Evolutionary conservation across 2,888 invertebrate species (phyloP).

Genomic region (Hyles lineata): DNA sequence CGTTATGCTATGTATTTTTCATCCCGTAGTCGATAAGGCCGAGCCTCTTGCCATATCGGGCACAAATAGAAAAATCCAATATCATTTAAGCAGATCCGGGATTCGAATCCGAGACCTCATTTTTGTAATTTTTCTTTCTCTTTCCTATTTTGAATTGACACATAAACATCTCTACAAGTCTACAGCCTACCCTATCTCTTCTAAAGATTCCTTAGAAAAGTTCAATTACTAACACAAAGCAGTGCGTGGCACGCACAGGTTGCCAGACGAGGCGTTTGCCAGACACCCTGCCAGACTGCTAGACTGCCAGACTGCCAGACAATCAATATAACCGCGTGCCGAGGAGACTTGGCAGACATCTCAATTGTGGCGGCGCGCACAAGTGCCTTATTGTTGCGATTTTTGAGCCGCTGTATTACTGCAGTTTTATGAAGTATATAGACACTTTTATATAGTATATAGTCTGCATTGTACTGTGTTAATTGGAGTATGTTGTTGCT

Average conservation of each 20-base stretch:
- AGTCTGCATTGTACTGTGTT: background rate
- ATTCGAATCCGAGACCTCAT: too few species aligned
- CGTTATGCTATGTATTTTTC: too few species aligned
- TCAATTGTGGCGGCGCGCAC: background rate
- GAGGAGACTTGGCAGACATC: constrained; percentile 17
- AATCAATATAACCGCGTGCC: background rate
- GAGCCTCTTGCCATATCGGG: too few species aligned
- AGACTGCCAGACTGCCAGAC: background rate
- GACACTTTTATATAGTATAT: background rate
- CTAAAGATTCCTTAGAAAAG: background rate
- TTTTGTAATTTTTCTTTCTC: too few species aligned
- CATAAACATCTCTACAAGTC: background rate
- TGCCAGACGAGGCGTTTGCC: background rate
- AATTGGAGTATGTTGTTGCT: background rate
- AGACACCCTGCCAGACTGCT: constrained; percentile 7
- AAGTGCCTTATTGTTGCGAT: background rate
- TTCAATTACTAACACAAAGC: background rate
- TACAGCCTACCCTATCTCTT: background rate
- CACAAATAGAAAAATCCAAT: too few species aligned
- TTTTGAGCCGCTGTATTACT: background rate
- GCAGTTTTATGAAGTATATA: background rate
- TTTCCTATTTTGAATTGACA: background rate
- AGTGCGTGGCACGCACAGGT: background rate
- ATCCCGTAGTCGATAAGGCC: too few species aligned
- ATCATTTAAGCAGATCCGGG: too few species aligned